A percentile compares a stretch with the other conserved stretches of the same genome.
These are phyloP conservation scores for Calycopis cecrops DNA, from an alignment of 1,140 invertebrate species.

Conservation along the genomic window DNA sequence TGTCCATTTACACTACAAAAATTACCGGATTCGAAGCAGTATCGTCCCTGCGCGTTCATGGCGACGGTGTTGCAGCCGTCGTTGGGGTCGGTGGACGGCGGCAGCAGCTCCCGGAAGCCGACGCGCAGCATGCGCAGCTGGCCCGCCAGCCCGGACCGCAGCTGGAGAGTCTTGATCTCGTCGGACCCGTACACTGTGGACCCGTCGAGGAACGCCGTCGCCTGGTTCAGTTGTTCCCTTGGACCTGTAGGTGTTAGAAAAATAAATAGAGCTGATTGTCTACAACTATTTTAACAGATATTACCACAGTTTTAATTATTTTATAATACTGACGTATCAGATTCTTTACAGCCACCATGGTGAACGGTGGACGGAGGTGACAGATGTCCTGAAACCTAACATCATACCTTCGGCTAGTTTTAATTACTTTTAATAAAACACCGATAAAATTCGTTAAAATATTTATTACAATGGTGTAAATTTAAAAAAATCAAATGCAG, in stretches of 20 bases:
- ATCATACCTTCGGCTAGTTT: no score
- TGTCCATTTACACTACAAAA: no score
- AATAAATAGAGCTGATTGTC: constrained; percentile 1
- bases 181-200: constrained; percentile 89
- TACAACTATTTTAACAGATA: no score
- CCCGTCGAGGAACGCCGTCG: constrained; percentile 93
- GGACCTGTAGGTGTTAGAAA: constrained; percentile 75
- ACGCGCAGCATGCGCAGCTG: constrained; percentile 76
- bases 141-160: constrained; percentile 78
- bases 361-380: no score
- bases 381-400: no score
- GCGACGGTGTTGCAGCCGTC: constrained; percentile 85
- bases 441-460: no score
- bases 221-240: constrained; percentile 92
- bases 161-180: constrained; percentile 61
- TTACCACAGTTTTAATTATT: no score
- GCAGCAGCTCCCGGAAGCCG: constrained; percentile 81
- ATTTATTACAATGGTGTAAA: no score
- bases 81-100: constrained; percentile 80
- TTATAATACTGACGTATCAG: no score
- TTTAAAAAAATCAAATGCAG: no score
- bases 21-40: constrained; percentile 84
- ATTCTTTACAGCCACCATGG: no score
- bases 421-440: no score
- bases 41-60: constrained; percentile 80